Evolutionary conservation across 2,888 invertebrate genomes (phyloP).

Genomic region (Adineta ricciae): DNA sequence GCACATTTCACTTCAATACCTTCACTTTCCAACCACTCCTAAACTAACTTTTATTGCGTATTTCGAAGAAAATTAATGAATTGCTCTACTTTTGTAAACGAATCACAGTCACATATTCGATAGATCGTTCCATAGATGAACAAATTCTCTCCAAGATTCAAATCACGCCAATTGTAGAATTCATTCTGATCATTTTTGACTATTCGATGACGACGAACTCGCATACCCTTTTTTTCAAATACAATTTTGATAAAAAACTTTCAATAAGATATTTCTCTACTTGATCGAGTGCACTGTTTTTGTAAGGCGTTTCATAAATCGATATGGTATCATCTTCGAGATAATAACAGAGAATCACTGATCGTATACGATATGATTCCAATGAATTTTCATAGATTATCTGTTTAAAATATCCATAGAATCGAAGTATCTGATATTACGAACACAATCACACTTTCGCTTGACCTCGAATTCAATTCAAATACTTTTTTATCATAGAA

Average conservation of each 20-base stretch:
- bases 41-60: constrained; percentile 16
- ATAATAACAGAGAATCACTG: constrained; percentile 48
- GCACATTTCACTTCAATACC: constrained; percentile 65
- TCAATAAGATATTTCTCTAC: constrained; percentile 35
- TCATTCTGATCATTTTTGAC: constrained; percentile 63
- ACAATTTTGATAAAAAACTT: constrained; percentile 23
- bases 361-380: constrained; percentile 60
- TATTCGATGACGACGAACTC: constrained; percentile 65
- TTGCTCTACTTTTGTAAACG: constrained; percentile 62
- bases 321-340: constrained; percentile 50
- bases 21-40: constrained; percentile 73
- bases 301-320: constrained; percentile 48
- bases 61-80: not conserved
- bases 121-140: constrained; percentile 69
- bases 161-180: constrained; percentile 73
- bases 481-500: constrained; percentile 50
- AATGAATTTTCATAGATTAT: constrained; percentile 64
- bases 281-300: constrained; percentile 50
- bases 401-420: constrained; percentile 72
- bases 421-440: constrained; percentile 59
- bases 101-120: constrained; percentile 68
- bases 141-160: constrained; percentile 68
- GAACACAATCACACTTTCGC: not conserved
- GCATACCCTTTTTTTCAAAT: constrained; percentile 54
- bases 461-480: not conserved